Evolutionary conservation across 1,140 invertebrate species (phyloP), one percentile per base, ranked within the genome.

Genomic region (Calliopsis andreniformis): DNA sequence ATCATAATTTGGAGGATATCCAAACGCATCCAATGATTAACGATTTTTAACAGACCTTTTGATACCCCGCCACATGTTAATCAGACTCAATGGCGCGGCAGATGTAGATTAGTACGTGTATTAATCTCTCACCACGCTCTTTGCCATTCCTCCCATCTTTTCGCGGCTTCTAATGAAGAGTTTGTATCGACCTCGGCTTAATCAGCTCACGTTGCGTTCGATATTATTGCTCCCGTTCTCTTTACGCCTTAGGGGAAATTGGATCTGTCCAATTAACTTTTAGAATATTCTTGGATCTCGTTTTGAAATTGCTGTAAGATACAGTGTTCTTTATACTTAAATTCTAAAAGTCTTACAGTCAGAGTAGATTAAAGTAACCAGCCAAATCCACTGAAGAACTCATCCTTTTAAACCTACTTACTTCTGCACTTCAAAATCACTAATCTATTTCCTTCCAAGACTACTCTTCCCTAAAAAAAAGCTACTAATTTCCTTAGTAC

Each of bases 1-100:
- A 68, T 80, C 71, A 78, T 76, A 76, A 82, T 76, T 79, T 82
- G 79, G 80, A 62, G 16, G 7, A 35, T 42, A 16, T 82, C 80
- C 79, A 82, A 69, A 43, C 62, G 12, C n/a, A 49, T 20, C 12
- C 49, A 67, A 5, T 42, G 63, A 77, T 78, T 62, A 56, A 49
- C 49, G 72, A 82, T 82, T 77, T 64, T 73, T 64, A 82, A 70
- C 56, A 10, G 61, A n/a, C 18, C 30, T 18, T 10, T 28, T 20
- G 25, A 28, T 32, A 23, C 25, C 67, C 8, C 42, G 5, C 16
- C 20, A 7, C n/a, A 16, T 35, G 30, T 56, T 64, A 58, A 23
- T 64, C 39, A 18, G 28, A 2, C 4, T 6, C 20, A 2, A 12
- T 58, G n/a, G 4, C 67, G 30, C 10, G 0, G 14, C 23, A 1